Conservation (phyloP, 2,797 vertebrate species). For the Ataeniobius toweri region DNA sequence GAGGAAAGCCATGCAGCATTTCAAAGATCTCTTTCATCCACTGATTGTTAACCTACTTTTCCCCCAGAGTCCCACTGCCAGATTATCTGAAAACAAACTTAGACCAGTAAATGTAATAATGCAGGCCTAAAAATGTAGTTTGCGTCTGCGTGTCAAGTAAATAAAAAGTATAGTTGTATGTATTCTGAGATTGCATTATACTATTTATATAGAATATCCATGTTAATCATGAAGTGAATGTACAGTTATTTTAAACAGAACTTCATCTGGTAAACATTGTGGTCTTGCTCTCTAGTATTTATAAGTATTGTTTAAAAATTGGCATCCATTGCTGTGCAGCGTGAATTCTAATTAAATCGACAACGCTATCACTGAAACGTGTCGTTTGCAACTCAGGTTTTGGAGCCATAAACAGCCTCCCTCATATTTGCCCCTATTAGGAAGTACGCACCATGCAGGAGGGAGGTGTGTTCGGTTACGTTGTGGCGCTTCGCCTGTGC, state of each 20-base stretch:
- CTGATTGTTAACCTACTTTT: neutral
- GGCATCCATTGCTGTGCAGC: neutral
- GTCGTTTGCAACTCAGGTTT: slow-evolving; percentile 13
- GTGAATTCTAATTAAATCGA: neutral
- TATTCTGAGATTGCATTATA: neutral
- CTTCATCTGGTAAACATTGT: neutral
- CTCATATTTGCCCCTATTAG: slow-evolving; percentile 79
- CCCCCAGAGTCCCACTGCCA: neutral
- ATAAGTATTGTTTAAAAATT: neutral
- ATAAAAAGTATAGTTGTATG: neutral
- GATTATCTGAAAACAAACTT: neutral
- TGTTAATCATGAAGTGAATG: neutral
- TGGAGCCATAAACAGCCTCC: slow-evolving; percentile 52
- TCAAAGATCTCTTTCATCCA: neutral
- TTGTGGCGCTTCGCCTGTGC: slow-evolving; percentile 15
- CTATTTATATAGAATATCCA: neutral
- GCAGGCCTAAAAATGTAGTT: neutral
- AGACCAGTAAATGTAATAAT: neutral
- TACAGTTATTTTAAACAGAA: neutral
- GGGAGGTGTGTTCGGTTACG: slow-evolving; percentile 42
- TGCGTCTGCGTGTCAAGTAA: neutral
- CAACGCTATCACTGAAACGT: neutral
- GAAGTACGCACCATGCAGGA: slow-evolving; percentile 49
- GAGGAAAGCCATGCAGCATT: neutral
- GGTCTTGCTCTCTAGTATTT: neutral